Evolutionary conservation across 1,140 invertebrate genomes (phyloP).

Genomic region (Scaptomyza pallida): DNA sequence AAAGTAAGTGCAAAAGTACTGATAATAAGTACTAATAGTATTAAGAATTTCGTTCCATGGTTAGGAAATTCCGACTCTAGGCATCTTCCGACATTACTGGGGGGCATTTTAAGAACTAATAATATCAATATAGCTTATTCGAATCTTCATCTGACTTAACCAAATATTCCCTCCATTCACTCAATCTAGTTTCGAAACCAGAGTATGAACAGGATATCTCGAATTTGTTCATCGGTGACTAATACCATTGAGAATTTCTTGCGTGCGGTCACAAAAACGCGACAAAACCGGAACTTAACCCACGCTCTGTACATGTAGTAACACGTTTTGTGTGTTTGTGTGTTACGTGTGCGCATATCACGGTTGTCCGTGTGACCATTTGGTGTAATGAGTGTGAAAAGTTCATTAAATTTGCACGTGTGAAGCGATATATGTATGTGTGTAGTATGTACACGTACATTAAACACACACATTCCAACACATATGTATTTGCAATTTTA

Average conservation of each 20-base stretch:
- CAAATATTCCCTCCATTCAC: too few species aligned
- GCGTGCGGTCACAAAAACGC: constrained; percentile 38
- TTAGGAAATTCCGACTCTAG: too few species aligned
- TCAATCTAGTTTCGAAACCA: too few species aligned
- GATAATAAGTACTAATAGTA: too few species aligned
- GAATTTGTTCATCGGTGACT: neutral
- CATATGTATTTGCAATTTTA: constrained; percentile 40
- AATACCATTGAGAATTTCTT: neutral
- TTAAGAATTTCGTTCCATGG: too few species aligned
- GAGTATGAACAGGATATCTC: neutral
- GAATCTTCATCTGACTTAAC: too few species aligned
- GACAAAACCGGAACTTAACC: constrained; percentile 33
- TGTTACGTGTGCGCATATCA: constrained; percentile 6
- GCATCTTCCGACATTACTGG: too few species aligned
- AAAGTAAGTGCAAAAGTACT: too few species aligned
- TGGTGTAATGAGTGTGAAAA: constrained; percentile 76
- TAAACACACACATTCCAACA: neutral
- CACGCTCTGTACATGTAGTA: neutral
- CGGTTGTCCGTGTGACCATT: constrained; percentile 34
- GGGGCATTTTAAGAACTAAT: too few species aligned
- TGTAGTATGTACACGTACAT: constrained; percentile 45
- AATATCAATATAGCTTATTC: too few species aligned
- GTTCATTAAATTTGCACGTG: constrained; percentile 79
- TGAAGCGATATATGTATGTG: too few species aligned
- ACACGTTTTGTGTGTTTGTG: constrained; percentile 11